Evolutionary conservation across 1,140 invertebrate genomes (phyloP).

Genomic region (Oppia nitens): DNA sequence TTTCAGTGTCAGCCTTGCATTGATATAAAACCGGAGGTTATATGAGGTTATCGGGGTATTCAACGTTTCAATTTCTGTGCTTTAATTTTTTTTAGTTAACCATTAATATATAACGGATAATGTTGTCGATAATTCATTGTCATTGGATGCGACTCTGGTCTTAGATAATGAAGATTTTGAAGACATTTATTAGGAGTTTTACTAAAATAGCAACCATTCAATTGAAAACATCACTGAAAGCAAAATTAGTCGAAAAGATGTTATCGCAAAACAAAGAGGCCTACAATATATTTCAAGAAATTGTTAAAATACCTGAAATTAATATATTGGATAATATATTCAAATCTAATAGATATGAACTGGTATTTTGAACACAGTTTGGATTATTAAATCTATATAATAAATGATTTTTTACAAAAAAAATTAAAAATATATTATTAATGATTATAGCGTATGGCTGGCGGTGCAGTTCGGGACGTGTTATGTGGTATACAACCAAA

Average conservation of each 20-base stretch:
- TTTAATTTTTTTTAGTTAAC: not conserved
- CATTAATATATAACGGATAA: not conserved
- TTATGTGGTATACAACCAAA: conserved; percentile 63
- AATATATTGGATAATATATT: not conserved
- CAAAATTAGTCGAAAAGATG: not conserved
- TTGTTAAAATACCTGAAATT: not conserved
- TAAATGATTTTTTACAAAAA: not conserved
- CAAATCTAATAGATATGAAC: not conserved
- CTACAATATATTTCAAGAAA: not conserved
- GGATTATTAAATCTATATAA: not conserved
- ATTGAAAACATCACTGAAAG: not conserved
- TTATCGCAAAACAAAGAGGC: not conserved
- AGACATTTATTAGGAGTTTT: not conserved
- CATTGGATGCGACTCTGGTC: not conserved
- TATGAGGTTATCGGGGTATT: not conserved
- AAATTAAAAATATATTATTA: conserved; percentile 24
- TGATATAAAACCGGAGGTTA: not conserved
- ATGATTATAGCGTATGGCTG: conserved; percentile 77
- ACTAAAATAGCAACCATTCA: not conserved
- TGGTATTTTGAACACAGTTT: not conserved
- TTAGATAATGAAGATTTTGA: not conserved
- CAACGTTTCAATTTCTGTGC: no score
- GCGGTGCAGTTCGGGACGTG: conserved; percentile 86
- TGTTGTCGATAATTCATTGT: not conserved
- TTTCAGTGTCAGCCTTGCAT: no score